Conservation (phyloP, 1,140 invertebrate species). For the Panagrolaimus sp. region DNA sequence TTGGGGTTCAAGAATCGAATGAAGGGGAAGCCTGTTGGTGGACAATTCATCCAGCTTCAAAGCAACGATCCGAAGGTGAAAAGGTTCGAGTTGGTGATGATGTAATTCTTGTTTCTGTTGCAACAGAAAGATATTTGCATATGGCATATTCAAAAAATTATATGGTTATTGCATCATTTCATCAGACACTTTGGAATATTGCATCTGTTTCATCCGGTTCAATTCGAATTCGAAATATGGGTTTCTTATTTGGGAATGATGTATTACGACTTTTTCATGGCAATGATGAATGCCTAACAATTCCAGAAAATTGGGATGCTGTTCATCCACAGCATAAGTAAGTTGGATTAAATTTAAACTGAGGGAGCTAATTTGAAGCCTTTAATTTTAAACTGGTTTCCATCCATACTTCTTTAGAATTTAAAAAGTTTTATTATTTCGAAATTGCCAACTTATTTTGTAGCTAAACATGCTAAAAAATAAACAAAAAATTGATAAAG, state of each 20-base stretch:
- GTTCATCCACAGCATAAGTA: constrained; percentile 62
- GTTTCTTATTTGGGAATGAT: constrained; percentile 94
- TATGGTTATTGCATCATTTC: constrained; percentile 97
- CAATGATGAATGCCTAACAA: constrained; percentile 96
- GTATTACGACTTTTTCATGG: constrained; percentile 95
- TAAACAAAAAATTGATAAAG: too few species aligned
- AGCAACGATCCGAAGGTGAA: constrained; percentile 98
- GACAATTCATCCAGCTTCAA: constrained; percentile 99
- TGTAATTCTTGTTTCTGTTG: constrained; percentile 94
- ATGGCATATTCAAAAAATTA: constrained; percentile 72
- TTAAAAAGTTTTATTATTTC: too few species aligned
- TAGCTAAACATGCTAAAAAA: too few species aligned
- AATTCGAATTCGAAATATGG: constrained; percentile 86
- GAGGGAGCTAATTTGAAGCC: too few species aligned
- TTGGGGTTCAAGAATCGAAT: constrained; percentile 91
- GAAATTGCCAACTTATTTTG: too few species aligned
- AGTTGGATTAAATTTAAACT: constrained; percentile 64
- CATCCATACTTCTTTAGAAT: too few species aligned
- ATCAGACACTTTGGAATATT: constrained; percentile 98
- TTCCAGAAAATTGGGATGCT: constrained; percentile 84
- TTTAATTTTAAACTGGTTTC: constrained; percentile 98
- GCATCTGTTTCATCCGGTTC: constrained; percentile 96
- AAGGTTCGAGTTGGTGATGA: constrained; percentile 98
- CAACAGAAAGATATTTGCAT: constrained; percentile 90
- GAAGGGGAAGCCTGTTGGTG: constrained; percentile 73